A percentile compares a stretch with the other conserved stretches of the same genome.
Evolutionary conservation across 1,140 invertebrate species (phyloP).

Genomic region (Thaumetopoea pityocampa): DNA sequence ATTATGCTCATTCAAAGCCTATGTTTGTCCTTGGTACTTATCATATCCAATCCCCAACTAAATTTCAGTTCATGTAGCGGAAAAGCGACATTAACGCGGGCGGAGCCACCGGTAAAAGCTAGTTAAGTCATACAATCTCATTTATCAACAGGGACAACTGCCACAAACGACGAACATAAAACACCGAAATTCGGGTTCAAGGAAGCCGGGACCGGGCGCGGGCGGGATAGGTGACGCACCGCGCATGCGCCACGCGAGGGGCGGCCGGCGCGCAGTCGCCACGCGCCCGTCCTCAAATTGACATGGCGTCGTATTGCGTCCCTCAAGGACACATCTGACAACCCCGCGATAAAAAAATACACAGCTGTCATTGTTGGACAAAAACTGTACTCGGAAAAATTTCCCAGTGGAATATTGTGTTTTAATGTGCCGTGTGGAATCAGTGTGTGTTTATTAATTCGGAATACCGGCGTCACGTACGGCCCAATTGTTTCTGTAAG

Average conservation of each 20-base stretch:
- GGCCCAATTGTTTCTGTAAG: conserved; percentile 49
- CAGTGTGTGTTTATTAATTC: conserved; percentile 38
- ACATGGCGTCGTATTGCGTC: conserved; percentile 55
- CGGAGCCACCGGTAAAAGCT: not conserved
- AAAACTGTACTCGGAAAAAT: conserved; percentile 27
- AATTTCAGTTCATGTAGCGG: too few species aligned
- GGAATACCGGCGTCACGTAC: conserved; percentile 46
- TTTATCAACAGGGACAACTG: not conserved
- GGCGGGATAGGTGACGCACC: conserved; percentile 48
- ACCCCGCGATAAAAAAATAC: conserved; percentile 42
- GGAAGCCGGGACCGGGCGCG: conserved; percentile 27
- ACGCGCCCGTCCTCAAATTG: conserved; percentile 62
- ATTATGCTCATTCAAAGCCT: too few species aligned
- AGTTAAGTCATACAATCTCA: not conserved
- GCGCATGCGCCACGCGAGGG: conserved; percentile 56
- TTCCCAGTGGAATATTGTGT: conserved; percentile 31
- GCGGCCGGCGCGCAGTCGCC: conserved; percentile 67
- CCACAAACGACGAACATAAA: conserved; percentile 2
- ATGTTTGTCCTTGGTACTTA: too few species aligned
- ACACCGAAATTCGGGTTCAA: conserved; percentile 21
- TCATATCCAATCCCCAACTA: too few species aligned
- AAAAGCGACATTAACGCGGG: too few species aligned
- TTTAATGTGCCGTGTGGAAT: conserved; percentile 31
- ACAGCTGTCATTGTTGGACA: conserved; percentile 39
- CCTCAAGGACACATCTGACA: conserved; percentile 61